These are phyloP conservation scores for Aptenodytes patagonicus DNA, from an alignment of 2,113 vertebrate genomes.

Conservation along the genomic window DNA sequence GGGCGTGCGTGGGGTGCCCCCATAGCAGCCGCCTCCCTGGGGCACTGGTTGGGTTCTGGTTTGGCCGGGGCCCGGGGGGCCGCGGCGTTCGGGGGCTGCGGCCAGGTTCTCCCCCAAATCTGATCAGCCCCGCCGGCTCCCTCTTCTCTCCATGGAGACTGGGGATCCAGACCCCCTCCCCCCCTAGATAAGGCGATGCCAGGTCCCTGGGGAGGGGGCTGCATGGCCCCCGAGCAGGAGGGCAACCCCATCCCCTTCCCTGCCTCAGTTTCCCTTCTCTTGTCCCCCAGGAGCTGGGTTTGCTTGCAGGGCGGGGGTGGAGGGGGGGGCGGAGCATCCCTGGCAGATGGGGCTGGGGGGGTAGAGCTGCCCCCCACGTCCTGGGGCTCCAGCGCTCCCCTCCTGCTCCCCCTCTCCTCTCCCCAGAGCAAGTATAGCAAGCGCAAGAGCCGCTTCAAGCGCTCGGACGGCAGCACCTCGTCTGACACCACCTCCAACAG, in stretches of 20 bases:
- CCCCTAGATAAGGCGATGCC: no score
- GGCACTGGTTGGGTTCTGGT: not conserved
- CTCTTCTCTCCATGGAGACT: not conserved
- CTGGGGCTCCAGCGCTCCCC: not conserved
- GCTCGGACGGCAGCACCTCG: conserved; percentile 94
- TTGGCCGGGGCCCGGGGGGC: not conserved
- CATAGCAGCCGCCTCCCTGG: no score
- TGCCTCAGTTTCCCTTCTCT: not conserved
- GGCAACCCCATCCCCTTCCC: not conserved
- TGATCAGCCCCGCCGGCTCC: not conserved
- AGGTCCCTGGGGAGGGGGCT: not conserved
- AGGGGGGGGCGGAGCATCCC: not conserved
- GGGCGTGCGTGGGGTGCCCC: not conserved
- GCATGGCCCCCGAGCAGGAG: not conserved
- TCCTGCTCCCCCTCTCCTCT: not conserved
- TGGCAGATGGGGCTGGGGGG: not conserved
- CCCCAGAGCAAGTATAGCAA: conserved; percentile 90
- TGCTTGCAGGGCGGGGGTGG: not conserved
- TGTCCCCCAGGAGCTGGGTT: not conserved
- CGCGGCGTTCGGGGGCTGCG: not conserved
- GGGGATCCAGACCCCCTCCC: not conserved
- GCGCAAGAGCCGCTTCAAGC: conserved; percentile 93
- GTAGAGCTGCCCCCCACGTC: not conserved
- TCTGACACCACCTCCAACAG: conserved; percentile 98
- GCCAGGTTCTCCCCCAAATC: not conserved